Base-by-base conservation (phyloP, 2,888 invertebrate genomes). In the Serrognathus titanus region DNA sequence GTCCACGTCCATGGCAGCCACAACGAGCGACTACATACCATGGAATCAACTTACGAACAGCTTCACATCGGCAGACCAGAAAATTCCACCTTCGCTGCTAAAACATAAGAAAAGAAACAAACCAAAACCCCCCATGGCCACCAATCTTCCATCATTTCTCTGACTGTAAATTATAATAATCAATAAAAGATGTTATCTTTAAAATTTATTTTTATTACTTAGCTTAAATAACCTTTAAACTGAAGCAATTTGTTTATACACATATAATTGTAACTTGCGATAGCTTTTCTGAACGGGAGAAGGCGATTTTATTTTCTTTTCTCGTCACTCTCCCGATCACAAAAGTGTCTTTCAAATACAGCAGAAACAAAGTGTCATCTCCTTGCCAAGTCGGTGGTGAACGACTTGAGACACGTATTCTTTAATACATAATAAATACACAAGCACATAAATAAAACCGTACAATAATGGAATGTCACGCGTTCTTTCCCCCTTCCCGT, bases 381-480 rank as follows among this genome's bases (percentile, higher is more conserved):
- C 24, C 24, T 31, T 31, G 24, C 24, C 24, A 31, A 31, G 24
- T 31, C 24, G 16, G 16, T 16, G 16, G 16, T 7, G 3, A 7
- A 31, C 6, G 24, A 31, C 24, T 24, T 31, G 24, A 31, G 24
- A 31, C 24, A 31, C 24, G 24, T 31, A 31, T 31, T 53, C 40
- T 48, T 47, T 54, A 54, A 48, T 48, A 54, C 48, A 54, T 43
- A 54, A 54, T 54, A 54, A 54, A 54, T 54, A 54, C 54, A 54
- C 49, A 54, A 54, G 54, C 54, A 54, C 54, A 54, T 54, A 54
- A 52, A 52, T 54, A 54, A 49, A 54, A 54, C 24, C 24, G 24
- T 54, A 54, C 54, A 49, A 60, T 56, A 55, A 58, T 63, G 63
- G 63, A 63, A 63, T 63, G 63, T 63, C 58, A 57, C 55, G 57